These are phyloP conservation scores for Palaemon carinicauda DNA, from an alignment of 1,140 invertebrate genomes.

Conservation along the genomic window DNA sequence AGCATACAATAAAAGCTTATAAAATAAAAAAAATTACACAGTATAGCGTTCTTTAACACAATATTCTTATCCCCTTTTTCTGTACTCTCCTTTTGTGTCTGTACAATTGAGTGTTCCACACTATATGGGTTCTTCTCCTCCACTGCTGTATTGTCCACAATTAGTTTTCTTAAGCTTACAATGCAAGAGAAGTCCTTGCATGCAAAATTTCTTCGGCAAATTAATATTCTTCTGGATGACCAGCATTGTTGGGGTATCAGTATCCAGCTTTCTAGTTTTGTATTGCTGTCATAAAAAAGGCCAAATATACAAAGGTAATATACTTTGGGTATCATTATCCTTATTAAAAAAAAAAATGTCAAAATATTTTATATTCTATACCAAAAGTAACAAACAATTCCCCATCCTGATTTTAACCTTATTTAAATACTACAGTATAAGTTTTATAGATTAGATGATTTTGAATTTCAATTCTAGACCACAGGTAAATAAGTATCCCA, in stretches of 20 bases:
- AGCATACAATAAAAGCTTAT: not conserved
- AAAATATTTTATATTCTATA: no score
- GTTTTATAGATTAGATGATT: no score
- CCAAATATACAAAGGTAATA: constrained; percentile 34
- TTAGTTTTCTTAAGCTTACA: not conserved
- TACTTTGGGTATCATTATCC: not conserved
- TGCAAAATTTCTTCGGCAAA: not conserved
- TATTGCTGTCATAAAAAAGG: constrained; percentile 43
- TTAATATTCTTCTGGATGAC: constrained; percentile 3
- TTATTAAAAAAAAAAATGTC: not conserved
- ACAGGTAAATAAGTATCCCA: no score
- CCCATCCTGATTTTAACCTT: no score
- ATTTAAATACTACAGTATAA: no score
- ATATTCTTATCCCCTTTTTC: not conserved
- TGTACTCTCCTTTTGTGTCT: constrained; percentile 30
- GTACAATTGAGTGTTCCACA: constrained; percentile 27
- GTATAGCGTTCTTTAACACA: no score
- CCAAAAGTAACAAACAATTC: no score
- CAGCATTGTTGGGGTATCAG: not conserved
- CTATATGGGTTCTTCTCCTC: constrained; percentile 26
- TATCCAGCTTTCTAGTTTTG: constrained; percentile 51
- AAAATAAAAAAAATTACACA: constrained; percentile 30
- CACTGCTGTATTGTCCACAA: constrained; percentile 17
- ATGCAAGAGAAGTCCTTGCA: not conserved
- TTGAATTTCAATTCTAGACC: no score